Evolutionary conservation across 2,113 vertebrate species (phyloP), one percentile per base, ranked within the genome.

Genomic region (Limanda limanda): DNA sequence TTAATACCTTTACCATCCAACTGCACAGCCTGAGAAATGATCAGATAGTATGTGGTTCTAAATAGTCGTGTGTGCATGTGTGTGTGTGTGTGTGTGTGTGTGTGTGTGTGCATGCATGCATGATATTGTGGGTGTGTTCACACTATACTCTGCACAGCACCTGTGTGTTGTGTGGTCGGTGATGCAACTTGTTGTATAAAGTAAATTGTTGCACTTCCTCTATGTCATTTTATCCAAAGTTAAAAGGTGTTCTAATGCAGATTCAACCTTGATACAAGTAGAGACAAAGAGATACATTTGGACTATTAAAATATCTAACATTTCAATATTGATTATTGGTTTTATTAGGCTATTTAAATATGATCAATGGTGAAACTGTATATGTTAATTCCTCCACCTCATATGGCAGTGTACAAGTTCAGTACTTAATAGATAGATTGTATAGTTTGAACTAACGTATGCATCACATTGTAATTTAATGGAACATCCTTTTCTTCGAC

Each of bases 61-160:
- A 42, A 11, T 42, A 13, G 11, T 13, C 12, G 40, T 42, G 40
- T 42, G 40, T 42, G 40, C 10, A 12, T 42, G 40, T 0, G 37
- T 40, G 40, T 10, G 35, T 10, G 9, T 37, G 35, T 2, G 35
- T 42, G 10, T 40, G 37, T 40, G 37, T 3, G 12, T 13, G 37
- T 10, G 37, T 40, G 40, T 76, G 59, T 71, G 35, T 80, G 76
- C 76, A 74, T 66, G 59, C 47, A 21, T 59, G 72, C 66, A 58
- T 64, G 48, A 25, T 47, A 52, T 47, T 60, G 31, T 9, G 15
- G 17, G n/a, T 57, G 37, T 31, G 25, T 76, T 51, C 37, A 14
- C 67, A 1, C 14, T 18, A 9, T 54, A 17, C 21, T 75, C n/a
- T 75, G 40, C 20, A 42, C 27, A 52, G 51, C 51, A 59, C 40